A percentile compares a stretch with the other conserved stretches of the same genome.
Conservation (phyloP, 2,113 vertebrate genomes). For the Tragelaphus buxtoni region DNA sequence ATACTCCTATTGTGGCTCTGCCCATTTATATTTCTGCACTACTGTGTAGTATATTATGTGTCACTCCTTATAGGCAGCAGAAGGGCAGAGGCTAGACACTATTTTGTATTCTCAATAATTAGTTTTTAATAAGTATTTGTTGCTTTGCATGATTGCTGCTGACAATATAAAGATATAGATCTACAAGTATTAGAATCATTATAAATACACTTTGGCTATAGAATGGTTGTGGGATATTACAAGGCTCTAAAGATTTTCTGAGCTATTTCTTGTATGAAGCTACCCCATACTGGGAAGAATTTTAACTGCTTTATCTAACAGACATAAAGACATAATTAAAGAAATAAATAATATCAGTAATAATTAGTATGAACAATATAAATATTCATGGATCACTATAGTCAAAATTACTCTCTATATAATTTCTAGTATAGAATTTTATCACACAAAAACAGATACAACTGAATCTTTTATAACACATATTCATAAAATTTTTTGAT, state of each 20-base stretch:
- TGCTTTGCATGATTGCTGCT: background rate
- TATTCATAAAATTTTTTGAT: background rate
- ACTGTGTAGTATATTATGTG: background rate
- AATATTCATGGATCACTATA: background rate
- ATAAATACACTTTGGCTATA: background rate
- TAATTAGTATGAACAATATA: background rate
- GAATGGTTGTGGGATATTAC: background rate
- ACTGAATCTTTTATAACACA: background rate
- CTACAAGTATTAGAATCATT: background rate
- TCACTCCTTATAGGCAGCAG: background rate
- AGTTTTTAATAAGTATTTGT: background rate
- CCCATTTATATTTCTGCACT: background rate
- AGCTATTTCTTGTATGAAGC: background rate
- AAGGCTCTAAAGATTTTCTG: background rate
- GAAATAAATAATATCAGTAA: background rate
- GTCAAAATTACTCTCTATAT: background rate
- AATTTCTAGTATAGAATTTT: background rate
- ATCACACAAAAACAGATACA: background rate
- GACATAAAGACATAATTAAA: background rate
- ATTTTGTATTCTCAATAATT: background rate
- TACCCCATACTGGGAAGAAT: background rate
- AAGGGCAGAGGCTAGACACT: background rate
- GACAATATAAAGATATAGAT: background rate
- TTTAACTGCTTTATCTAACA: background rate
- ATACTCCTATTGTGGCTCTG: background rate